These are phyloP conservation scores for Tamandua tetradactyla DNA, from an alignment of 2,797 vertebrate genomes.

Conservation along the genomic window DNA sequence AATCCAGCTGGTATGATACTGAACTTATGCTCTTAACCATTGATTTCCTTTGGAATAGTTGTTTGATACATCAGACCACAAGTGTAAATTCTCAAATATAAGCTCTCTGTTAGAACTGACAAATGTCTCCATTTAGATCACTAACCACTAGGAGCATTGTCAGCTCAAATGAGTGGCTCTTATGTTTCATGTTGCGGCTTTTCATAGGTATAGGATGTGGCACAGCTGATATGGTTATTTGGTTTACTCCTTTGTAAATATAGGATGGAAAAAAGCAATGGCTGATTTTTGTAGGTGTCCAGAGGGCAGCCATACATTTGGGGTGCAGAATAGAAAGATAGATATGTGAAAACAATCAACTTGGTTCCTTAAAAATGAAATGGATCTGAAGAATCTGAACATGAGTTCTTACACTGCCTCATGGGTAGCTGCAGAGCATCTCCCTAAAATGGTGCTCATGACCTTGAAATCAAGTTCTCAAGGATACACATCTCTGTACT, in stretches of 20 bases:
- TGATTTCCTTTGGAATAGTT: background rate
- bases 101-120: background rate
- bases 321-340: background rate
- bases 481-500: background rate
- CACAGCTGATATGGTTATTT: background rate
- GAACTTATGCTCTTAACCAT: background rate
- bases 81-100: background rate
- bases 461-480: conserved; percentile 7
- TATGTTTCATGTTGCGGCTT: background rate
- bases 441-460: background rate
- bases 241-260: background rate
- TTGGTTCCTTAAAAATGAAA: background rate
- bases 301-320: background rate
- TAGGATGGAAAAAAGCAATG: background rate
- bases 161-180: background rate
- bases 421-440: background rate
- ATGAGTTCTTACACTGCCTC: background rate
- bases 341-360: background rate
- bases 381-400: background rate
- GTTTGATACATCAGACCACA: background rate
- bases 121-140: background rate
- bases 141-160: background rate
- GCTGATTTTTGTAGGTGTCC: background rate
- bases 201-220: background rate
- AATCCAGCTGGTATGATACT: background rate